Evolutionary conservation across 2,888 invertebrate genomes (phyloP), one percentile per base, ranked within the genome.

Genomic region (Gisinianus flammeolus): DNA sequence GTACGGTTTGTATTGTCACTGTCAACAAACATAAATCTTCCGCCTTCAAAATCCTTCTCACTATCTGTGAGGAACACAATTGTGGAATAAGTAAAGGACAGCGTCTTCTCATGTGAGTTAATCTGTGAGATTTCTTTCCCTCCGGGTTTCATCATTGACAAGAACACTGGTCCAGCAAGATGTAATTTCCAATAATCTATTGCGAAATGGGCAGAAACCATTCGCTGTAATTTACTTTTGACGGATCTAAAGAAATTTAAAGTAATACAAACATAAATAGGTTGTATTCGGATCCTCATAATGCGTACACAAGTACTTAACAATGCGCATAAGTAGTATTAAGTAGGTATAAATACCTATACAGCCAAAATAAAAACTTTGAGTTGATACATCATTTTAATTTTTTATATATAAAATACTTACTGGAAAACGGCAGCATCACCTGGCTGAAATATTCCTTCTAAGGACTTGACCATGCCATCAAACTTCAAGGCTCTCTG

Each of bases 141-240:
- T 70, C 77, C 77, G 19, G 77, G 77, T 58, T 70, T 69, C 22
- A 58, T 69, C 77, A 77, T 77, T 6, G 95, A 95, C 87, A 95
- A 94, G 87, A 95, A 95, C 75, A 94, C 94, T 22, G 95, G 95
- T 86, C 93, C 92, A 10, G 95, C 94, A 79, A 95, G 88, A 87
- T 91, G 91, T 77, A 96, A 88, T 85, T 89, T 91, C 52, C 90
- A 88, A 0, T 89, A 88, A 77, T 91, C 89, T 22, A 94, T 89
- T 24, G 90, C 90, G 88, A 95, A 96, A 85, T 92, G 90, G 85
- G 92, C 90, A 2, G 93, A 91, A 77, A 96, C 90, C 0, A 92
- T 91, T 85, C 90, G 89, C 85, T 92, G 93, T 80, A 95, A 93
- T 88, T 93, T 94, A 58, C 91, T 90, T 86, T 92, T 93, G 0